A percentile compares a stretch with the other conserved stretches of the same genome.
phyloP scores from a whole-genome alignment of 2,113 vertebrate genomes.

The Sapayoa aenigma region DNA sequence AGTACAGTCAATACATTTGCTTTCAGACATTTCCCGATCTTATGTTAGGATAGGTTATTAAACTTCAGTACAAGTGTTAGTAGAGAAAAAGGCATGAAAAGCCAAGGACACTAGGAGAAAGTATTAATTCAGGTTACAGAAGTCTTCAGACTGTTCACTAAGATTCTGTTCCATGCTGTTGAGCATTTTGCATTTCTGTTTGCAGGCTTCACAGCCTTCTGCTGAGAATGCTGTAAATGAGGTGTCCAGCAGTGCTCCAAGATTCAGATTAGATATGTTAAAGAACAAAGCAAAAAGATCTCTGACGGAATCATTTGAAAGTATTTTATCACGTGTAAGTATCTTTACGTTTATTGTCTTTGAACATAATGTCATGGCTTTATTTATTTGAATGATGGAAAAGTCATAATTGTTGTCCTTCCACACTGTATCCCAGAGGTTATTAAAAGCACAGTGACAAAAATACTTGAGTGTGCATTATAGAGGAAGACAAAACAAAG shows the following conservation, averaged over 20 bases:
- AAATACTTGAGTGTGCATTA: background rate
- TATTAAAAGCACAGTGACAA: background rate
- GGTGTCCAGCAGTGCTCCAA: conserved; percentile 74
- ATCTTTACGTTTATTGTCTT: background rate
- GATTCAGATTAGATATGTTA: conserved; percentile 87
- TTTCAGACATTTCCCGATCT: background rate
- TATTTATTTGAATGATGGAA: background rate
- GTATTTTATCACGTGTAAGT: conserved; percentile 79
- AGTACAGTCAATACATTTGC: background rate
- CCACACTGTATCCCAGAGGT: background rate
- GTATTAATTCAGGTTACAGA: background rate
- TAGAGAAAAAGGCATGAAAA: background rate
- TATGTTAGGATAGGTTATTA: background rate
- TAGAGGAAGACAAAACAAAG: background rate
- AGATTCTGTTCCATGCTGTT: background rate
- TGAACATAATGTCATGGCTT: background rate
- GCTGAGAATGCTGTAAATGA: conserved; percentile 74
- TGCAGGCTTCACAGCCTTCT: conserved; percentile 55
- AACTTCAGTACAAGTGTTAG: background rate
- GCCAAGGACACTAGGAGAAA: background rate
- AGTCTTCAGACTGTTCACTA: background rate
- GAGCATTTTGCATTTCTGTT: background rate
- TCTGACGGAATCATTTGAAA: conserved; percentile 91
- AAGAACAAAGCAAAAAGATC: conserved; percentile 92
- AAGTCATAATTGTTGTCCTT: background rate